Percentiles rank a stretch among this genome's conserved stretches.
Evolutionary conservation across 2,113 vertebrate species (phyloP).

Genomic region (Callipepla squamata): DNA sequence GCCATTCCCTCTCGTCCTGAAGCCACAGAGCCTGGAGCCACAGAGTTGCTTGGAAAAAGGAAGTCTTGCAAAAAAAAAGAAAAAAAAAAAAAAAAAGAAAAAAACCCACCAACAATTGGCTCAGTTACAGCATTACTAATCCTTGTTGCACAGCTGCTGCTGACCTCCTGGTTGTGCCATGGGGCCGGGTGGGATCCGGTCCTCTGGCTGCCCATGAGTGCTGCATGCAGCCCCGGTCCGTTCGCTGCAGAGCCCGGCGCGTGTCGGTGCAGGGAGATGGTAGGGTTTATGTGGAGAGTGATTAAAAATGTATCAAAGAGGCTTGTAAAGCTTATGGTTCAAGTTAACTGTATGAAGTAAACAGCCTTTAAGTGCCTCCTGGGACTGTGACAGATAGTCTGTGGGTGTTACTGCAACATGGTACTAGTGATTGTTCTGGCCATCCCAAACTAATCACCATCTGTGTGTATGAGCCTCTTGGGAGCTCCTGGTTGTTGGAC

Average conservation of each 20-base stretch:
- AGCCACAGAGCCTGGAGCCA: constrained; percentile 4
- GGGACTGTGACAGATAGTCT: constrained; percentile 85
- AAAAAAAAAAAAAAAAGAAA: too few relatives aligned
- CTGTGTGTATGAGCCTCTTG: constrained; percentile 82
- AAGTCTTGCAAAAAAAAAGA: background rate
- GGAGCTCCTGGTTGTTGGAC: constrained; percentile 83
- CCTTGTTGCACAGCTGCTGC: background rate
- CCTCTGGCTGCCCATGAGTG: too few relatives aligned
- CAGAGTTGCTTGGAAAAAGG: constrained; percentile 54
- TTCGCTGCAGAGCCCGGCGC: constrained; percentile 31
- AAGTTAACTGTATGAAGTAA: constrained; percentile 86
- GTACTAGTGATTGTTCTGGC: constrained; percentile 82
- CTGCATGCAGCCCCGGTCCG: background rate
- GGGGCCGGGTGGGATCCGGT: background rate
- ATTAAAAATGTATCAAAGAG: constrained; percentile 88
- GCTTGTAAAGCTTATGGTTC: constrained; percentile 85
- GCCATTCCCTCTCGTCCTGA: too few relatives aligned
- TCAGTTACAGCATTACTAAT: background rate
- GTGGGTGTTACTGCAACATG: constrained; percentile 84
- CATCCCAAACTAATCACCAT: constrained; percentile 87
- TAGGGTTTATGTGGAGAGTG: constrained; percentile 80
- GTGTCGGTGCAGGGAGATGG: constrained; percentile 59
- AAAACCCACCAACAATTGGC: background rate
- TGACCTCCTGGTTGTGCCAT: constrained; percentile 30
- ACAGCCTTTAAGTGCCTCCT: constrained; percentile 83